Evolutionary conservation across 37 sponge, comb jelly and placozoan genomes (phyloP), one percentile per base, ranked within the genome.

Genomic region (Dysidea cf. avara): DNA sequence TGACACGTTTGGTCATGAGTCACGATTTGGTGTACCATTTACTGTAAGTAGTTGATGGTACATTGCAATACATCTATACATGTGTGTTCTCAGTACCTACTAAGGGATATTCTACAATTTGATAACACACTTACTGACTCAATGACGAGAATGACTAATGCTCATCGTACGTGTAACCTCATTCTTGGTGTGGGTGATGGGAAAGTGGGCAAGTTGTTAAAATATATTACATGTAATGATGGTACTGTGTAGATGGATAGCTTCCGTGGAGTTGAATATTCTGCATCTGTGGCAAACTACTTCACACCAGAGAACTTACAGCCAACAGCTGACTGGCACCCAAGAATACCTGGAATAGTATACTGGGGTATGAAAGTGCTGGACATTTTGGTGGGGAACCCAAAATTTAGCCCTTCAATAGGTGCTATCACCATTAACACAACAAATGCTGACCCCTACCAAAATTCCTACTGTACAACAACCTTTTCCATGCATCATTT

Each of bases 231-330:
- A 48, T 25, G 1, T 5, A 35, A 50, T 51, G 14, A 25, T 33
- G 20, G 9, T 21, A 12, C 17, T 7, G 24, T 68, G 5, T 40
- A 91, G 92, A 39, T 24, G 0, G 69, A 53, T 43, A 61, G 74
- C 69, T 92, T 92, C 48, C 74, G 79, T 64, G 93, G 93, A 24
- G 86, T 92, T n/a, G 81, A 92, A 55, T 92, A 92, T 64, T 87
- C 87, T 28, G 73, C 76, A 4, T 26, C 87, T 9, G 87, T 86
- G 39, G 87, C 93, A 3, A 56, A 92, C 69, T 87, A 86, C 58
- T 83, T 83, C 66, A 76, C 81, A 1, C 75, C 61, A 53, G 68
- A 75, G 33, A 83, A 83, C 57, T 77, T 92, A 21, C 26, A 69
- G 34, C 93, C 93, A 20, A 63, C 30, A 9, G 93, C 80, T 9